phyloP scores from a whole-genome alignment of 2,888 invertebrate genomes.

The Limnephilus lunatus region DNA sequence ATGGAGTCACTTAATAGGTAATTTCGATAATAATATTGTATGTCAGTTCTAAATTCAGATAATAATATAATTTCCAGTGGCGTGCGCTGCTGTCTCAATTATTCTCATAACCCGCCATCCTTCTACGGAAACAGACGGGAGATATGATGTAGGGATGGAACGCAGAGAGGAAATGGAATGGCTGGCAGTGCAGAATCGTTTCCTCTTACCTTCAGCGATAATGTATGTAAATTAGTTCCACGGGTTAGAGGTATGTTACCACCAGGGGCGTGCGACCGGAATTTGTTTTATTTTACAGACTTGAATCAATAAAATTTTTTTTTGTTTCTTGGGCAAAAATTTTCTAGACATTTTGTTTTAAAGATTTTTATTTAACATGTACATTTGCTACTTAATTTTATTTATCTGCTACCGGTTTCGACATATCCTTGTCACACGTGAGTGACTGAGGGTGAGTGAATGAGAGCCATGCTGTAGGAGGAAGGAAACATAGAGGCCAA shows the following conservation, averaged over 20 bases:
- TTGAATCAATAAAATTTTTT: too few relatives aligned
- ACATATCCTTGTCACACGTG: too few relatives aligned
- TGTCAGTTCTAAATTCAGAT: not conserved
- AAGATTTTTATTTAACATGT: too few relatives aligned
- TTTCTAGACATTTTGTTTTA: too few relatives aligned
- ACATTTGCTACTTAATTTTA: too few relatives aligned
- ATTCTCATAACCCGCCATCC: not conserved
- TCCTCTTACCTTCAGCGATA: not conserved
- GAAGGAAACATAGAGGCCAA: too few relatives aligned
- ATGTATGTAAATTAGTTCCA: constrained; percentile 20
- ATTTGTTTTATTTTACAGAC: not conserved
- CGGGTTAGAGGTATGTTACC: not conserved
- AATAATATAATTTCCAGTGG: not conserved
- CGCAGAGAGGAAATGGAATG: constrained; percentile 19
- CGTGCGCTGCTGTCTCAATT: not conserved
- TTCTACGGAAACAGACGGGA: not conserved
- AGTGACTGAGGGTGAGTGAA: too few relatives aligned
- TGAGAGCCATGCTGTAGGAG: too few relatives aligned
- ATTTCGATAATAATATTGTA: too few relatives aligned
- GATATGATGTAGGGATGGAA: not conserved
- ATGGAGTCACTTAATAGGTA: too few relatives aligned
- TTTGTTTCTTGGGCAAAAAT: too few relatives aligned
- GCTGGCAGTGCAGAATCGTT: constrained; percentile 5
- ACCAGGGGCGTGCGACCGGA: not conserved
- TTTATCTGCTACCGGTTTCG: too few relatives aligned